phyloP scores from a whole-genome alignment of 2,797 vertebrate genomes.

The Clarias fuscus region DNA sequence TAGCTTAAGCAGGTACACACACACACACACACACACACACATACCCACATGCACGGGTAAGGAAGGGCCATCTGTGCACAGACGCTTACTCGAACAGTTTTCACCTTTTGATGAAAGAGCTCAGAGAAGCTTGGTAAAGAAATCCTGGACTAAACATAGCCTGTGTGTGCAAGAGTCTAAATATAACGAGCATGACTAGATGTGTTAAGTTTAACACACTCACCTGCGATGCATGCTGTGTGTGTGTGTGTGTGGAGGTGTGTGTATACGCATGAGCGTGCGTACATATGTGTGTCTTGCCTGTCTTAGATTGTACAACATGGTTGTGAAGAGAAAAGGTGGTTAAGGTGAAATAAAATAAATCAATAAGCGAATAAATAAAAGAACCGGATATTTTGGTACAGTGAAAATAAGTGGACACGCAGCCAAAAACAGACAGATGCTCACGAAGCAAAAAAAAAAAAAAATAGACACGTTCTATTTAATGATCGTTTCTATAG shows the following conservation, averaged over 20 bases:
- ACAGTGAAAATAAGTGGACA: not conserved
- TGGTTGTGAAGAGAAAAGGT: constrained; percentile 56
- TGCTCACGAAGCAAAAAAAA: not conserved
- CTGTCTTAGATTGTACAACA: constrained; percentile 53
- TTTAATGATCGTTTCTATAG: constrained; percentile 5
- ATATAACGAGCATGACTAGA: constrained; percentile 15
- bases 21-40: constrained; percentile 56
- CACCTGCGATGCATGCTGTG: not conserved
- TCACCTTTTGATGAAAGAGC: constrained; percentile 13
- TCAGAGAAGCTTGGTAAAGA: not conserved
- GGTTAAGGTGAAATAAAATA: not conserved
- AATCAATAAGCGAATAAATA: too few relatives aligned
- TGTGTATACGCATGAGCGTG: constrained; percentile 8
- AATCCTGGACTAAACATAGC: constrained; percentile 32
- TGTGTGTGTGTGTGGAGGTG: constrained; percentile 9
- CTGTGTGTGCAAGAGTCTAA: not conserved
- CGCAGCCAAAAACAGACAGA: not conserved
- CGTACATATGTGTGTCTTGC: not conserved
- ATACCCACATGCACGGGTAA: constrained; percentile 31
- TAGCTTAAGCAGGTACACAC: constrained; percentile 47
- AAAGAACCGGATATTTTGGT: not conserved
- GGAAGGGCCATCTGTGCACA: constrained; percentile 29
- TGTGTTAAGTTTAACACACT: constrained; percentile 29
- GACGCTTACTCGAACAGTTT: constrained; percentile 27
- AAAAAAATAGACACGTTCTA: not conserved